Percentiles rank a stretch among this genome's conserved stretches.
These are phyloP conservation scores for Aethes cnicana DNA, from an alignment of 2,888 invertebrate genomes.

Conservation along the genomic window DNA sequence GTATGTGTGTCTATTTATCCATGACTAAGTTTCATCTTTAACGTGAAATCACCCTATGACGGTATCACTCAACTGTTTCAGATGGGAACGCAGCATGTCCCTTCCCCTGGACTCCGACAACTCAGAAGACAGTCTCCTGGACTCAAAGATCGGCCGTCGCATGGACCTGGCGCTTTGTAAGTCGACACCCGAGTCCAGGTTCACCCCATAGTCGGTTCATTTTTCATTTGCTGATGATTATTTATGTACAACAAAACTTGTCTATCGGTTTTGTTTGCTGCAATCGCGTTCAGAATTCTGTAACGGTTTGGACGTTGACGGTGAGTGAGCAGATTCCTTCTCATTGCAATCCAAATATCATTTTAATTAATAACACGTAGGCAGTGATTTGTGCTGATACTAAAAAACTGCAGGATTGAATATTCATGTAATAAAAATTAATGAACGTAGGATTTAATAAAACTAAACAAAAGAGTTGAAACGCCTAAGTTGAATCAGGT, in stretches of 20 bases:
- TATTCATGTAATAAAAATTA: too few relatives aligned
- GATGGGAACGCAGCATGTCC: conserved; percentile 88
- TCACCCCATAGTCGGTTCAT: conserved; percentile 63
- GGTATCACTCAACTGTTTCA: conserved; percentile 50
- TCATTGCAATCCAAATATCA: conserved; percentile 9
- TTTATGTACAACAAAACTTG: conserved; percentile 70
- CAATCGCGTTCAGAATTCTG: conserved; percentile 42
- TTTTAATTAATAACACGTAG: neutral
- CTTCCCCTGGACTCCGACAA: conserved; percentile 82
- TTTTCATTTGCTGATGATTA: conserved; percentile 77
- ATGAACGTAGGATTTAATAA: too few relatives aligned
- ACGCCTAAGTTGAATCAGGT: too few relatives aligned
- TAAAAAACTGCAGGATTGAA: too few relatives aligned
- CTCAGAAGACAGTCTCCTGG: conserved; percentile 71
- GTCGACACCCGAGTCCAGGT: conserved; percentile 54
- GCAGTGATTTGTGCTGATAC: too few relatives aligned
- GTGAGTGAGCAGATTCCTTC: conserved; percentile 54
- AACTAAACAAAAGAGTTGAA: too few relatives aligned
- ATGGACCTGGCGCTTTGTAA: conserved; percentile 95
- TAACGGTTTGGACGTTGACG: conserved; percentile 47
- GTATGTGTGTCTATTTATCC: too few relatives aligned
- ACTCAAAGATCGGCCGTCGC: conserved; percentile 83
- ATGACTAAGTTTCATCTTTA: too few relatives aligned
- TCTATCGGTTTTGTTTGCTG: conserved; percentile 50
- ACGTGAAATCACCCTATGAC: neutral